phyloP scores from a whole-genome alignment of 2,113 vertebrate genomes.

The Myotis lucifugus region DNA sequence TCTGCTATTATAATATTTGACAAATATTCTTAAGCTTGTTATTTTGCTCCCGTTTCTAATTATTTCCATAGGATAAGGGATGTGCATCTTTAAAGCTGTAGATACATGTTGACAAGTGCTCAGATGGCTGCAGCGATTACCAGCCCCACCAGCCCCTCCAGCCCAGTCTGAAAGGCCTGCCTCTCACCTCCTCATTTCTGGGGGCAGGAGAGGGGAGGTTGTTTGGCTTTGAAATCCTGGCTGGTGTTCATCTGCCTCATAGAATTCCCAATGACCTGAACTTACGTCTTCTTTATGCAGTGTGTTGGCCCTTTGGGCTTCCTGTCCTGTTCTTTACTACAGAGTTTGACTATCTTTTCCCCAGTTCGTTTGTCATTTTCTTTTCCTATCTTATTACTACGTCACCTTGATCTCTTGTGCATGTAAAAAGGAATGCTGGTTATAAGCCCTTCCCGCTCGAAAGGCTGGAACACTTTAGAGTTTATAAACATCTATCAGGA shows the following conservation, averaged over 20 bases:
- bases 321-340: background rate
- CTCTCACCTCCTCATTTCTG: too few species aligned
- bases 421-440: background rate
- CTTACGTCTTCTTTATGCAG: background rate
- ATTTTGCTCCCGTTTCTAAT: background rate
- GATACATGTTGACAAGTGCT: accelerated
- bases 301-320: background rate
- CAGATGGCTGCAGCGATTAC: accelerated
- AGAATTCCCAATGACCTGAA: background rate
- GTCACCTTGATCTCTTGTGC: background rate
- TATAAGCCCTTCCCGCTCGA: background rate
- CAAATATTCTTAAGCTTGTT: background rate
- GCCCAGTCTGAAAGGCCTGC: background rate
- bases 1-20: background rate
- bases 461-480: background rate
- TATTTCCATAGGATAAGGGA: background rate
- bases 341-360: background rate
- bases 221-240: background rate
- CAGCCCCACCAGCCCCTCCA: background rate
- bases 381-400: background rate
- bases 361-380: background rate
- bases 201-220: too few species aligned
- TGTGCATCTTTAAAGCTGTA: too few species aligned
- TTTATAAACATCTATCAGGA: background rate
- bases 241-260: background rate